Percentiles rank a stretch among this genome's conserved stretches.
phyloP scores from a whole-genome alignment of 2,113 vertebrate genomes.

The Sinocyclocheilus grahami region DNA sequence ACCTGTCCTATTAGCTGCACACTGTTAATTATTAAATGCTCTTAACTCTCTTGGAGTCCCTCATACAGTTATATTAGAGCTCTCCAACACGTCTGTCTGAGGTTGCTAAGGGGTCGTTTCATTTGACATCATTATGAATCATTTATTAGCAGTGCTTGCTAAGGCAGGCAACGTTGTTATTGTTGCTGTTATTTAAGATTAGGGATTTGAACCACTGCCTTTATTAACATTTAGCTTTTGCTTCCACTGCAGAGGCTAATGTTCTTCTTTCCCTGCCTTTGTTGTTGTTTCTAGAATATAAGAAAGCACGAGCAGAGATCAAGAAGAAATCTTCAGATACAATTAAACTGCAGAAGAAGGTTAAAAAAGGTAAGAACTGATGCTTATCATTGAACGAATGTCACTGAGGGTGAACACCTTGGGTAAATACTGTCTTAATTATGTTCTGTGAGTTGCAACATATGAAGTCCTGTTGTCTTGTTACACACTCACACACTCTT shows the following conservation, averaged over 20 bases:
- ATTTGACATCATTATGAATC: not conserved
- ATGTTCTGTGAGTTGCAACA: not conserved
- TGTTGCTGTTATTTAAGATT: not conserved
- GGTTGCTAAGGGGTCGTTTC: slow-evolving; percentile 7
- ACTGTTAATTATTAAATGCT: slow-evolving; percentile 31
- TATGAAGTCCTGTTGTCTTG: not conserved
- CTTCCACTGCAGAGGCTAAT: not conserved
- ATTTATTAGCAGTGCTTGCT: not conserved
- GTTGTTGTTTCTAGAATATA: slow-evolving; percentile 74
- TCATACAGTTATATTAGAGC: slow-evolving; percentile 1
- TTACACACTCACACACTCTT: not conserved
- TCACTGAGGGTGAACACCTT: slow-evolving; percentile 9
- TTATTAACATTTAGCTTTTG: not conserved
- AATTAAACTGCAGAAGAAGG: slow-evolving; percentile 84
- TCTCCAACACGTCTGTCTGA: not conserved
- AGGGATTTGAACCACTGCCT: not conserved
- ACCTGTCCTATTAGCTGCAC: not conserved
- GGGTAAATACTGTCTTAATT: not conserved
- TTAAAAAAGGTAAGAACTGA: slow-evolving; percentile 79
- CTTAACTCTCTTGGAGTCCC: slow-evolving; percentile 29
- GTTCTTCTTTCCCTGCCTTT: not conserved
- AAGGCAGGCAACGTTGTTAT: not conserved
- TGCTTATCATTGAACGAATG: not conserved
- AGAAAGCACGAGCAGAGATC: slow-evolving; percentile 81
- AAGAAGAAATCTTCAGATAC: slow-evolving; percentile 86